Conservation (phyloP, 2,113 vertebrate species). For the Cavia porcellus region DNA sequence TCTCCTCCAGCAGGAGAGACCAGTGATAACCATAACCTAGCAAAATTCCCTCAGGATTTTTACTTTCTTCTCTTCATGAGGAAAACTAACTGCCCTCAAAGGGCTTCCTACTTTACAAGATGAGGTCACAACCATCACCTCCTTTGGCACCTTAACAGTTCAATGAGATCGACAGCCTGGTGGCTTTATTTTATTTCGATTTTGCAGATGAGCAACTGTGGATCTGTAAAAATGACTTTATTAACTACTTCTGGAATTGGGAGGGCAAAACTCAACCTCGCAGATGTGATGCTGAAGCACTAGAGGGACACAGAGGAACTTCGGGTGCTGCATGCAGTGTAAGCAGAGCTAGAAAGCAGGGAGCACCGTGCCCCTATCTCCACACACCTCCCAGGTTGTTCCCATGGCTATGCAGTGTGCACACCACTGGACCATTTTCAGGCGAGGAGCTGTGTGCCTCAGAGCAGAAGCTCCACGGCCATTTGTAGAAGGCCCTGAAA, state of each 20-base stretch:
- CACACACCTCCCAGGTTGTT: rapidly evolving
- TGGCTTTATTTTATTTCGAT: not conserved
- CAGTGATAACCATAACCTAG: not conserved
- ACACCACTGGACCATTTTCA: not conserved
- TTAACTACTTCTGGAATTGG: not conserved
- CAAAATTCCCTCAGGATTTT: not conserved
- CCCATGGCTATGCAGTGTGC: not conserved
- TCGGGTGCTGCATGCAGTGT: rapidly evolving
- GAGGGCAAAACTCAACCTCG: not conserved
- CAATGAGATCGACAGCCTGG: not conserved
- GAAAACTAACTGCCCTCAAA: not conserved
- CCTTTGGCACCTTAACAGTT: not conserved
- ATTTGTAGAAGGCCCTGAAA: not conserved
- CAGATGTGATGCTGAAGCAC: rapidly evolving
- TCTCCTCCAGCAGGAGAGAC: not conserved
- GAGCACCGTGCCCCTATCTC: rapidly evolving
- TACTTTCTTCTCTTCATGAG: not conserved
- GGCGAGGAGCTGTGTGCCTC: not conserved
- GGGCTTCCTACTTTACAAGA: not conserved
- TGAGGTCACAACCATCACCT: rapidly evolving
- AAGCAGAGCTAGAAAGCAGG: too few relatives aligned
- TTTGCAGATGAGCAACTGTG: not conserved
- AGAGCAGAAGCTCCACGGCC: not conserved
- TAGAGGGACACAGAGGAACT: not conserved
- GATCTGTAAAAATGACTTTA: not conserved